Evolutionary conservation across 2,113 vertebrate genomes (phyloP), one percentile per base, ranked within the genome.

Genomic region (Colistium nudipinnis): DNA sequence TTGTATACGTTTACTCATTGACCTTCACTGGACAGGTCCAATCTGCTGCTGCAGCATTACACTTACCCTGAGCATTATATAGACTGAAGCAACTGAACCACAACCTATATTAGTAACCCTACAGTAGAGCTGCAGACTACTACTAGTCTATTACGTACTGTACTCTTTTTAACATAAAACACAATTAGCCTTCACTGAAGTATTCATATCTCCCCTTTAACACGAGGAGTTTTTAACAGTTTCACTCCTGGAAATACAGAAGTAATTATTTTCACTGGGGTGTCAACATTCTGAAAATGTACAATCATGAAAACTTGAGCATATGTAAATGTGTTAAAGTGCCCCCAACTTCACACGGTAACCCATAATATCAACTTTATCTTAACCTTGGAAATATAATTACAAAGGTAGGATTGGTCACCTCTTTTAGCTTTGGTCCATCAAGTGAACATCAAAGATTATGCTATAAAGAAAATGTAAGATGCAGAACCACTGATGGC

Each of bases 161-260:
- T 24, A 45, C 20, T n/a, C 43, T 70, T 74, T 85, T 85, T 70
- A 81, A 85, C 71, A 79, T 85, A 85, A 83, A 85, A 87, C 80
- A 83, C 22, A 5, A 51, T 56, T 57, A 70, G 59, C 67, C 85
- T 87, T 87, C 82, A 83, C 68, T 85, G 77, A 85, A 87, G 86
- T 79, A 19, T 52, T 70, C 47, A 12, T 19, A 28, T 31, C 62
- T 69, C 76, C 70, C 54, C 19, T 6, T 38, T 20, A 51, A 63
- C 64, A 19, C 41, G 19, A 65, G 55, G 41, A 24, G 38, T 57
- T 76, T n/a, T 25, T 12, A 0, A 13, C 54, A 43, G 19, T 13
- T 66, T 74, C 65, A 68, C 80, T 82, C 73, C 76, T 64, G 68
- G 6, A 66, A 12, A 67, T 36, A 71, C 76, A 74, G 83, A 80